Base-by-base conservation (phyloP, 1,140 invertebrate genomes). In the Drosophila tani region DNA sequence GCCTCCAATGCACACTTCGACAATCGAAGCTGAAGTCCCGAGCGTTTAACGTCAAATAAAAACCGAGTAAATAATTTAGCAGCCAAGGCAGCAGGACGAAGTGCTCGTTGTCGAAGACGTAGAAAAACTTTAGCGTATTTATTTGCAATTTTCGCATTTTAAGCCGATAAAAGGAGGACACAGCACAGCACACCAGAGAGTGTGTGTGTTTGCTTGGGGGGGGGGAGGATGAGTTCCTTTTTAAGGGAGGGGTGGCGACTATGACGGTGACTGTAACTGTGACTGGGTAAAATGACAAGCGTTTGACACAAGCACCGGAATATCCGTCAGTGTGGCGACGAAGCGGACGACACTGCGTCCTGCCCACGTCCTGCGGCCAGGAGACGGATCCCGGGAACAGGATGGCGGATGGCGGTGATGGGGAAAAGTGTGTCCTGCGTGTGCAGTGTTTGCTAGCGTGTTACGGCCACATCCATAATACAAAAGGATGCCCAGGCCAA, bases 261-360 rank as follows among this genome's bases (percentile, higher is more conserved):
- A 6, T 19, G 6, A 53, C 50, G 32, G 50, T 53, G 8, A 38
- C 51, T 53, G 51, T 53, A 14, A 53, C 51, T 24, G 60, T 69
- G 56, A 60, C 68, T 60, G 77, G 78, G 79, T 85, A 85, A 90
- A 90, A 90, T 88, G 85, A 88, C 85, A 85, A 90, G 81, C 85
- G 85, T 88, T 88, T 90, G 85, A 88, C 85, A 90, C 64, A 88
- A 88, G 85, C 81, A 90, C 85, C 85, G 85, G 85, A 90, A 88
- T 79, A 90, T 88, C 85, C 85, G 85, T 90, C 85, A 90, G 86
- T 85, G 77, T 75, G 85, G 75, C 69, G 81, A 88, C 81, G 85
- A 85, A 75, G 84, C 81, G 77, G 82, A 79, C 83, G 84, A 60
- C 57, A 58, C 69, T 58, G 76, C 66, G 79, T 59, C 62, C 81